Evolutionary conservation across 2,113 vertebrate species (phyloP).

Genomic region (Bolborhynchus lineola): DNA sequence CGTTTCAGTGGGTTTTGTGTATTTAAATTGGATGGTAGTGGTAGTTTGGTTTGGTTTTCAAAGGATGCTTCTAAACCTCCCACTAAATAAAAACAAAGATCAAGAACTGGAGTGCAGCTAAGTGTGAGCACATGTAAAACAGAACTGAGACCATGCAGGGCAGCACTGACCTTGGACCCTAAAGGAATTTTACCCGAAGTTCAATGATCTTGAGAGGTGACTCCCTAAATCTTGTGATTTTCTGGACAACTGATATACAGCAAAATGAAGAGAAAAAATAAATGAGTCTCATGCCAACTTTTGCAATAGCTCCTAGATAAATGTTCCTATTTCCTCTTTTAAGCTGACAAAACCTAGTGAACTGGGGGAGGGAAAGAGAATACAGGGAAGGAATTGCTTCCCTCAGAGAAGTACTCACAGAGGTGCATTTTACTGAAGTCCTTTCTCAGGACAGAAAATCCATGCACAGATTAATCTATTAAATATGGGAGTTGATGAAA

Average conservation of each 20-base stretch:
- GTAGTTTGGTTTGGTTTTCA: not conserved
- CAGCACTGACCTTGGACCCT: not conserved
- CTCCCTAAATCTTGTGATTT: not conserved
- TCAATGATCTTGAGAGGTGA: not conserved
- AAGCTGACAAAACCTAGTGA: not conserved
- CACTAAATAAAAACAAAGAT: not conserved
- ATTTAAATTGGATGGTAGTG: not conserved
- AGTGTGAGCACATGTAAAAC: not conserved
- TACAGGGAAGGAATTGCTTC: not conserved
- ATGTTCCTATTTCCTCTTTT: not conserved
- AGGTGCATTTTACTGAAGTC: not conserved
- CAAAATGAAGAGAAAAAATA: not conserved
- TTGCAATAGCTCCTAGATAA: not conserved
- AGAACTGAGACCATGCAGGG: not conserved
- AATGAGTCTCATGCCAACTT: not conserved
- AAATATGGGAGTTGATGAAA: not conserved
- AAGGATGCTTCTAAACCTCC: not conserved
- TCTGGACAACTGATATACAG: not conserved
- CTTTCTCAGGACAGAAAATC: not conserved
- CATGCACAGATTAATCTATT: not conserved
- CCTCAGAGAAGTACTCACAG: not conserved
- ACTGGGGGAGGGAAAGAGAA: not conserved
- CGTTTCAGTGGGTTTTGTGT: not conserved
- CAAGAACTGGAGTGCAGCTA: not conserved
- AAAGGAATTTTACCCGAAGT: constrained; percentile 6